phyloP scores from a whole-genome alignment of 2,797 vertebrate species.

The Periparus ater region DNA sequence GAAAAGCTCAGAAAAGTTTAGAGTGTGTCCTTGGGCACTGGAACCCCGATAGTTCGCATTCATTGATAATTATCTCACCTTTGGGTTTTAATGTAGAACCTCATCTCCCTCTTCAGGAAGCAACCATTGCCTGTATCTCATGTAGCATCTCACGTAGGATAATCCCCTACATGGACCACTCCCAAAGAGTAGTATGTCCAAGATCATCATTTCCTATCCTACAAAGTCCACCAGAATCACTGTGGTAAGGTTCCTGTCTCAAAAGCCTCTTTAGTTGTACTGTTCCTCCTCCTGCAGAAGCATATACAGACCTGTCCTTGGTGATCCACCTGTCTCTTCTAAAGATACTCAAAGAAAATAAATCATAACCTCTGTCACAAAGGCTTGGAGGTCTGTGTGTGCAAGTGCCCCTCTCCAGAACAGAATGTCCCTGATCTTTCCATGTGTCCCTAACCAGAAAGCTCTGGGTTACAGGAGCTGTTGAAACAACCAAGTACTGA shows the following conservation, averaged over 20 bases:
- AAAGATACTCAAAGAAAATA: background rate
- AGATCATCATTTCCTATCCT: background rate
- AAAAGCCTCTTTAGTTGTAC: background rate
- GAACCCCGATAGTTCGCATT: background rate
- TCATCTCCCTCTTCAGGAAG: background rate
- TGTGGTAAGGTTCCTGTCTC: background rate
- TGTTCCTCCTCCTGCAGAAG: background rate
- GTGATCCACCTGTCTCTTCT: background rate
- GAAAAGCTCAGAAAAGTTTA: background rate
- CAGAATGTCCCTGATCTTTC: background rate
- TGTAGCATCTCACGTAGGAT: background rate
- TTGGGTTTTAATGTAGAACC: background rate
- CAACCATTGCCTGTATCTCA: background rate
- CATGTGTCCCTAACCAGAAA: background rate
- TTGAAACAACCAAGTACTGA: background rate
- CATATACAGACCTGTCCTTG: background rate
- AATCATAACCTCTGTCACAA: background rate
- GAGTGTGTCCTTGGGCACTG: background rate
- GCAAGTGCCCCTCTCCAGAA: background rate
- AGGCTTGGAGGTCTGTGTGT: background rate
- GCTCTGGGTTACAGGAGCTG: background rate
- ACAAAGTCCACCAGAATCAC: background rate
- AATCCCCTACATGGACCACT: background rate
- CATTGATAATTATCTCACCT: background rate
- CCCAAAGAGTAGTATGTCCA: background rate